These are phyloP conservation scores for Proisotoma minuta DNA, from an alignment of 2,888 invertebrate genomes.

Conservation along the genomic window DNA sequence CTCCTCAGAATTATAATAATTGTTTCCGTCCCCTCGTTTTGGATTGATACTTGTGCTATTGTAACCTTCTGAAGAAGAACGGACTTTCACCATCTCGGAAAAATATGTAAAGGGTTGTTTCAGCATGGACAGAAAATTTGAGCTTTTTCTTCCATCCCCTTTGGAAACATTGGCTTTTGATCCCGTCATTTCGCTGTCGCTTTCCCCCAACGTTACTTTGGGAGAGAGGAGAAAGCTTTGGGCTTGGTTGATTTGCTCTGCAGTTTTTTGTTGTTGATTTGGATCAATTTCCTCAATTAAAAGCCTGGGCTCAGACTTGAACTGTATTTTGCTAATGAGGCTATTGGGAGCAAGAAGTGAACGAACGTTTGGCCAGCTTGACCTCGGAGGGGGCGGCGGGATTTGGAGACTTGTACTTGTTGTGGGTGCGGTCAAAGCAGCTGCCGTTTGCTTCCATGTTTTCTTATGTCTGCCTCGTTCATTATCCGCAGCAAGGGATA, in stretches of 20 bases:
- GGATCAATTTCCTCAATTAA: neutral
- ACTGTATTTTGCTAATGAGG: too few relatives aligned
- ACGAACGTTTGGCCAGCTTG: slow-evolving; percentile 41
- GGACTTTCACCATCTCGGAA: slow-evolving; percentile 27
- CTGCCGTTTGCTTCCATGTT: slow-evolving; percentile 2
- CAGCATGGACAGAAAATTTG: slow-evolving; percentile 35
- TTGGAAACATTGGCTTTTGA: neutral
- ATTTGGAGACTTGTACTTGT: slow-evolving; percentile 29
- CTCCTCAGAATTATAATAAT: neutral
- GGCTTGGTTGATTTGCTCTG: neutral
- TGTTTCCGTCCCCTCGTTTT: neutral
- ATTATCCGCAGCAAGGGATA: too few relatives aligned
- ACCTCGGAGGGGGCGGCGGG: slow-evolving; percentile 29
- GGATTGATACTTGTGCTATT: neutral
- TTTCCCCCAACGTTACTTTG: neutral
- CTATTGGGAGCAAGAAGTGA: slow-evolving; percentile 38
- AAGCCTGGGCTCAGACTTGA: slow-evolving; percentile 17
- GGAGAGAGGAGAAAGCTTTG: neutral
- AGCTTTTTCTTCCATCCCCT: slow-evolving; percentile 26
- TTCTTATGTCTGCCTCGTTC: neutral
- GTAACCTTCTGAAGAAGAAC: slow-evolving; percentile 6
- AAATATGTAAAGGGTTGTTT: slow-evolving; percentile 41
- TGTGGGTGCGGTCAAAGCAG: slow-evolving; percentile 9
- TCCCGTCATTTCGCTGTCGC: neutral
- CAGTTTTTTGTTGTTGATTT: neutral